phyloP scores from a whole-genome alignment of 2,888 invertebrate genomes.

The Lochmaea crataegi region DNA sequence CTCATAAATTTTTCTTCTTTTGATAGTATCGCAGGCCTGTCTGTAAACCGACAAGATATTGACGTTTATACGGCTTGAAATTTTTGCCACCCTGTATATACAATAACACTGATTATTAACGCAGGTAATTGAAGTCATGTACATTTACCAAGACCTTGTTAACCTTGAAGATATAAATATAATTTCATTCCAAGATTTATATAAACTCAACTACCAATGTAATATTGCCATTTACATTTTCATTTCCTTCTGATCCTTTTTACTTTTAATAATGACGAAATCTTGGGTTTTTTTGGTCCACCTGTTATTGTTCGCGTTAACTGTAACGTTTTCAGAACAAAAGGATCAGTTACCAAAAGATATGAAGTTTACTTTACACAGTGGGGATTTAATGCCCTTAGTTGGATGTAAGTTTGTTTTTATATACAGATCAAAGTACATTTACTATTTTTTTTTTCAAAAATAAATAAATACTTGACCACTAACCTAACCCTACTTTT shows the following conservation, averaged over 20 bases:
- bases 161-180: background rate
- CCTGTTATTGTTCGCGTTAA: slow-evolving; percentile 16
- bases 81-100: background rate
- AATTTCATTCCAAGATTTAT: background rate
- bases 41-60: too few relatives aligned
- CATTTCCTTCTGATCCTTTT: background rate
- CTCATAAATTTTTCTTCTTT: too few relatives aligned
- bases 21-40: too few relatives aligned
- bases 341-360: slow-evolving; percentile 44
- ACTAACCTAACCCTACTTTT: slow-evolving; percentile 43
- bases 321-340: slow-evolving; percentile 49
- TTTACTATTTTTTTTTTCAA: background rate
- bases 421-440: slow-evolving; percentile 14
- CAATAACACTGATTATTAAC: background rate
- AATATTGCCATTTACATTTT: background rate
- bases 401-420: slow-evolving; percentile 67
- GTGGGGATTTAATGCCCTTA: slow-evolving; percentile 69
- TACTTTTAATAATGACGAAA: background rate
- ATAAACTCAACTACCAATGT: background rate
- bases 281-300: slow-evolving; percentile 9
- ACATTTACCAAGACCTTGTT: background rate
- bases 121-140: too few relatives aligned
- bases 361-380: slow-evolving; percentile 60
- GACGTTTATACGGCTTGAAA: background rate
- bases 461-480: slow-evolving; percentile 34